Base-by-base conservation (phyloP, 2,113 vertebrate genomes). In the Clupea harengus region DNA sequence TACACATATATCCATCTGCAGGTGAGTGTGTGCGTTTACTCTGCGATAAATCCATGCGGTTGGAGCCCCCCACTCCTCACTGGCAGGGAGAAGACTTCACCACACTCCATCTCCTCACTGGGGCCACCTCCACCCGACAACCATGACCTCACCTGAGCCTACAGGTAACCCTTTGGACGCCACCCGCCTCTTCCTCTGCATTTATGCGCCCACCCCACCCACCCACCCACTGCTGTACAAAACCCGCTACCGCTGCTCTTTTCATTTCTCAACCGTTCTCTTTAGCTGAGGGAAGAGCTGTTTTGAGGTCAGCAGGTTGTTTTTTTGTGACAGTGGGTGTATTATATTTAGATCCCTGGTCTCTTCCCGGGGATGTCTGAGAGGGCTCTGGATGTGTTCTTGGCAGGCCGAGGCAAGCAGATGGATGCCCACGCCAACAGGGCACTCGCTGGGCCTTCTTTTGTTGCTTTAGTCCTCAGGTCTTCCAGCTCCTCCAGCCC, bases 121-220 rank as follows among this genome's bases (percentile, higher is more conserved):
- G 15, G 13, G 54, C 46, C 0, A 9, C 81, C 83, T 86, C 47
- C 32, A 86, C 84, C 82, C 11, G 47, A 80, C 75, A 50, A 50
- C 82, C 78, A 90, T 90, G 89, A 88, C 60, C 75, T 90, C 87
- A 32, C 87, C 87, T 25, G 87, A 90, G 83, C 85, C 82, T 54
- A 49, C 87, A 87, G 89, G 89, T 90, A 88, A 39, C n/a, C 8
- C 22, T 49, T 28, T 10, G 20, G 45, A 28, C 45, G 6, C 6
- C n/a, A 9, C 15, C 72, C 39, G 54, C 18, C 18, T 20, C 20
- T 20, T 60, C 52, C 15, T 57, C 46, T 18, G 4, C 54, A 60
- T 18, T 20, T 7, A 22, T 20, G 52, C 18, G 22, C 20, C 52
- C 52, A 13, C 52, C 18, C 52, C 52, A 4, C 15, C 52, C 17